Evolutionary conservation across 2,888 invertebrate genomes (phyloP), one percentile per base, ranked within the genome.

Genomic region (Baronia brevicornis): DNA sequence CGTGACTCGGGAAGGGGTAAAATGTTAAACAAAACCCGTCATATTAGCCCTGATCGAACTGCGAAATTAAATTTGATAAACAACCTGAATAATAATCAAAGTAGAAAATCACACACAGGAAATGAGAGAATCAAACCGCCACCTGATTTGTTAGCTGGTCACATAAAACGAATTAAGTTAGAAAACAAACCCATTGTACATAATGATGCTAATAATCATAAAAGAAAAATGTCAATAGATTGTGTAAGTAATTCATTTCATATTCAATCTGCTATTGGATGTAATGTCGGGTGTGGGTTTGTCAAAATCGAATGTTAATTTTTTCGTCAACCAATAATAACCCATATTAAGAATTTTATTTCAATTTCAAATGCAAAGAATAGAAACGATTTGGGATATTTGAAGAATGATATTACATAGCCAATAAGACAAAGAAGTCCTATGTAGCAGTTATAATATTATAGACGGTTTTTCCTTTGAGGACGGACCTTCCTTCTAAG

Each of bases 1-100:
- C 62, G 73, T 38, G 82, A 84, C 39, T 60, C 77, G 0, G 78
- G 78, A 0, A 53, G 80, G 46, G 78, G 79, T 1, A 78, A 64
- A 54, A 36, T 74, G 2, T 44, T 77, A 4, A 80, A 79, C 33
- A 78, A 60, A 52, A 44, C 55, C n/a, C 60, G 78, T 12, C 63
- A 64, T 14, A 30, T 39, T 2, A 71, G 66, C 23, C 71, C 70
- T 0, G 73, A 72, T 14, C 43, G 51, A 7, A 22, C 38, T 3
- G 38, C 38, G 4, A 69, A 54, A 36, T 33, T 60, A 1, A 54
- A 60, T 36, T 30, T 50, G 2, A 43, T 36, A 14, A 38, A 37
- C 8, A 42, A 31, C 18, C 23, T 41, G 19, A 35, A 34, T 10
- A 41, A 47, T 26, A 44, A 36, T 38, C 41, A 46, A 11, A 50